A percentile compares a stretch with the other conserved stretches of the same genome.
These are phyloP conservation scores for Drosophila neutralis DNA, from an alignment of 2,888 invertebrate genomes.

Conservation along the genomic window DNA sequence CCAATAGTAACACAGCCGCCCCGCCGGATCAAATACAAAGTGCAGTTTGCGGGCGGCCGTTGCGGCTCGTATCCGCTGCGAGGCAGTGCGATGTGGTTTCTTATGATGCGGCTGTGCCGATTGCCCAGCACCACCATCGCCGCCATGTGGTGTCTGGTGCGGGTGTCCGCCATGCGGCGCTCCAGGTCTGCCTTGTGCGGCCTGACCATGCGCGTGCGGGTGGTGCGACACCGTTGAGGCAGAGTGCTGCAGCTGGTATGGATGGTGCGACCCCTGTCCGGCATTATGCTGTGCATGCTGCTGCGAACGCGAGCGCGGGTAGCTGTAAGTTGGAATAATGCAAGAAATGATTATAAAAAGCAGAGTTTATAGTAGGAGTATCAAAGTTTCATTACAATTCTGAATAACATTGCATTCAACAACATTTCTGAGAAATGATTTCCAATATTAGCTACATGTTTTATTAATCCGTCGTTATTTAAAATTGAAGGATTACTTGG, in stretches of 20 bases:
- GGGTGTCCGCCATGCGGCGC: slow-evolving; percentile 66
- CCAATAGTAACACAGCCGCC: slow-evolving; percentile 98
- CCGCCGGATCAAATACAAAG: slow-evolving; percentile 99
- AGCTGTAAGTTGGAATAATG: slow-evolving; percentile 47
- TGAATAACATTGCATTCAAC: neutral
- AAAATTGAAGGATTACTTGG: neutral
- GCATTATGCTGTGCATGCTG: slow-evolving; percentile 71
- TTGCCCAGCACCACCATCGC: slow-evolving; percentile 28
- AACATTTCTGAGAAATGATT: neutral
- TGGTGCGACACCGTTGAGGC: slow-evolving; percentile 75
- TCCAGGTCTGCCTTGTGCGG: slow-evolving; percentile 64
- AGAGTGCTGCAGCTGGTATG: slow-evolving; percentile 75
- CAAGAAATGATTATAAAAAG: neutral
- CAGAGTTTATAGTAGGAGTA: neutral
- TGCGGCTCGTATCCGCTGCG: slow-evolving; percentile 82
- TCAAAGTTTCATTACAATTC: neutral
- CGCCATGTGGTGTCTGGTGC: slow-evolving; percentile 64
- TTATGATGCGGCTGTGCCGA: slow-evolving; percentile 64
- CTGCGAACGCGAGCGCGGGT: slow-evolving; percentile 79
- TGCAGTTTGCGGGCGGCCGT: slow-evolving; percentile 89
- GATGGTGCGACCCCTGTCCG: slow-evolving; percentile 63
- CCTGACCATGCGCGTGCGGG: slow-evolving; percentile 70
- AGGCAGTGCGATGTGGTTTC: slow-evolving; percentile 82
- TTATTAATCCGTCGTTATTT: neutral
- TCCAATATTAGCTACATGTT: neutral